These are phyloP conservation scores for Diarsia rubi DNA, from an alignment of 2,888 invertebrate genomes.

Conservation along the genomic window DNA sequence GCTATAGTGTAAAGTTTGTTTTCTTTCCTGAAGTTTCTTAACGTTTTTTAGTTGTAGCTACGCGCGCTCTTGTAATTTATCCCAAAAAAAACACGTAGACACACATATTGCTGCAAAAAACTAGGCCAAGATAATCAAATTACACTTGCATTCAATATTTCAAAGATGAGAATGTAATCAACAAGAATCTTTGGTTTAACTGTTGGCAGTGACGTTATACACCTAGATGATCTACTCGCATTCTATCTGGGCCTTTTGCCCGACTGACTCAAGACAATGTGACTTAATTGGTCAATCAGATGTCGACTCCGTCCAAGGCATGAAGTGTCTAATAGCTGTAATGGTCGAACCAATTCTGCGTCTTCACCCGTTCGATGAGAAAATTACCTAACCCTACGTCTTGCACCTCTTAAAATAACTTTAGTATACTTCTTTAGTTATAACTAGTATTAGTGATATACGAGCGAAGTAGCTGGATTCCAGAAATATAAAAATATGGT, in stretches of 20 bases:
- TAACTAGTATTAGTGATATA: not conserved
- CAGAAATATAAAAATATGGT: not conserved
- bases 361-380: conserved; percentile 4
- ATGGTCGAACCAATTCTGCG: conserved; percentile 7
- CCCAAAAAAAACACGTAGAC: too few species aligned
- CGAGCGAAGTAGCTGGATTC: not conserved
- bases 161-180: not conserved
- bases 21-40: not conserved
- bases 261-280: conserved; percentile 20
- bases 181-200: not conserved
- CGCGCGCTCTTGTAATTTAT: not conserved
- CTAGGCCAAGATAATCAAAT: not conserved
- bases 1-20: not conserved
- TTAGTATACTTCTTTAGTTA: too few species aligned
- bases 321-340: conserved; percentile 32
- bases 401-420: too few species aligned
- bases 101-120: not conserved
- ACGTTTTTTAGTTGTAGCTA: not conserved
- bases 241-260: not conserved
- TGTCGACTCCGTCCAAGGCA: not conserved
- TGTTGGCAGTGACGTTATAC: not conserved
- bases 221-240: not conserved
- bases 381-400: not conserved
- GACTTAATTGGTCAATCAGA: conserved; percentile 41
- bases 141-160: not conserved